phyloP scores from a whole-genome alignment of 2,888 invertebrate genomes.

The Caenorhabditis sinica region DNA sequence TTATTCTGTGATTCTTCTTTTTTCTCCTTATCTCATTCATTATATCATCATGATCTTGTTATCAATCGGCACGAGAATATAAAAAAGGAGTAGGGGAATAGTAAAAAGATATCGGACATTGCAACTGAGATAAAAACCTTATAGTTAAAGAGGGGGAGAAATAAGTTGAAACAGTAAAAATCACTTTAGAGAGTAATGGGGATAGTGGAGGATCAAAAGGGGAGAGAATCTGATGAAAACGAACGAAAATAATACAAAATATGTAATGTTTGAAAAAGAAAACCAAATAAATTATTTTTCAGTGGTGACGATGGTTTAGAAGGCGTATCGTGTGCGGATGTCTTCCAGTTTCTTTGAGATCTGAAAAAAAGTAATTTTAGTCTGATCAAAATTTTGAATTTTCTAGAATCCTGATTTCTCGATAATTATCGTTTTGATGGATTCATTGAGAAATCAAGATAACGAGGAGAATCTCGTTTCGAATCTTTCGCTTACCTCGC shows the following conservation, averaged over 20 bases:
- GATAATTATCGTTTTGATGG: background rate
- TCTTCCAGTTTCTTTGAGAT: conserved; percentile 98
- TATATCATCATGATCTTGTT: conserved; percentile 49
- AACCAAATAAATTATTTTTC: conserved; percentile 30
- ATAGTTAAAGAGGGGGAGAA: background rate
- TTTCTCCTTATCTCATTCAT: conserved; percentile 17
- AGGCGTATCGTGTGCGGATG: conserved; percentile 97
- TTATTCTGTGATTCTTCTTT: conserved; percentile 29
- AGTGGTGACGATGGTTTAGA: conserved; percentile 87
- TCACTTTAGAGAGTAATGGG: background rate
- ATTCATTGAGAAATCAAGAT: conserved; percentile 3
- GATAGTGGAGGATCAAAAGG: conserved; percentile 12
- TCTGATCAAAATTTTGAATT: background rate
- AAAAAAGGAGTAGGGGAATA: conserved; percentile 1
- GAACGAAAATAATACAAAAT: conserved; percentile 31
- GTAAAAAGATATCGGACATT: conserved; percentile 28
- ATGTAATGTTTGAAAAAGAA: conserved; percentile 6
- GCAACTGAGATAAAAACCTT: background rate
- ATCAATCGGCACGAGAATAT: conserved; percentile 38
- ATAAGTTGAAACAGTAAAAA: conserved; percentile 17
- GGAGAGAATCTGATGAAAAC: conserved; percentile 25
- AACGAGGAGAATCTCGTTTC: conserved; percentile 2
- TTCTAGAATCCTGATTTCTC: background rate
- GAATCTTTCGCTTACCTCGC: conserved; percentile 87
- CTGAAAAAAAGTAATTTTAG: conserved; percentile 79